A percentile compares a stretch with the other conserved stretches of the same genome.
Evolutionary conservation across 1,140 invertebrate species (phyloP).

Genomic region (Asobara japonica): DNA sequence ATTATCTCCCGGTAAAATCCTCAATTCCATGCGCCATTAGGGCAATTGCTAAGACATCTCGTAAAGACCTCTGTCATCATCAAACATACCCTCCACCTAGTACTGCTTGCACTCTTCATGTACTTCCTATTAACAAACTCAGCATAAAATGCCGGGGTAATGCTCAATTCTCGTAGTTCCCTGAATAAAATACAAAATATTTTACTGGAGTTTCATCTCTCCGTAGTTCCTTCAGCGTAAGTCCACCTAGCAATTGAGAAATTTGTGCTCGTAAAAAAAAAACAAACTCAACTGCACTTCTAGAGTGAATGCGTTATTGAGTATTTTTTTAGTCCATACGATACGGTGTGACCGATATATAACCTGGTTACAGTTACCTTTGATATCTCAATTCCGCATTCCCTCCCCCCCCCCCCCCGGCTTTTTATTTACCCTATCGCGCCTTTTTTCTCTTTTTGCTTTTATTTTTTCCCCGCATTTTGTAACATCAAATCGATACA

Average conservation of each 20-base stretch:
- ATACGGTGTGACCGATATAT: conserved; percentile 1
- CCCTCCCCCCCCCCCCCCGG: neutral
- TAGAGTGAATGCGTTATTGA: neutral
- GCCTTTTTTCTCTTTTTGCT: neutral
- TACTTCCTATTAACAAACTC: neutral
- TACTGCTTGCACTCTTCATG: neutral
- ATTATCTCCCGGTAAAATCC: too few relatives aligned
- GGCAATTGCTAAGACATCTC: neutral
- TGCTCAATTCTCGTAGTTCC: neutral
- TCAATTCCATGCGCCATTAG: too few relatives aligned
- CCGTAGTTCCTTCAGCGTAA: neutral
- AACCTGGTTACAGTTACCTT: neutral
- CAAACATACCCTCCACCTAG: neutral
- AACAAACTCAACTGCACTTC: neutral
- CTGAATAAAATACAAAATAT: neutral
- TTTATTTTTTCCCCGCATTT: neutral
- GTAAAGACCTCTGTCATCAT: neutral
- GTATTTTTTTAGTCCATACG: neutral
- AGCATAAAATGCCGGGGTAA: neutral
- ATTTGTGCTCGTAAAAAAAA: neutral
- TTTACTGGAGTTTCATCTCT: neutral
- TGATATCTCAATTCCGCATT: neutral
- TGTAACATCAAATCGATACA: neutral
- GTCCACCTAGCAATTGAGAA: neutral
- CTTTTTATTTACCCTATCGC: neutral